Evolutionary conservation across 2,797 vertebrate species (phyloP).

Genomic region (Astyanax mexicanus): DNA sequence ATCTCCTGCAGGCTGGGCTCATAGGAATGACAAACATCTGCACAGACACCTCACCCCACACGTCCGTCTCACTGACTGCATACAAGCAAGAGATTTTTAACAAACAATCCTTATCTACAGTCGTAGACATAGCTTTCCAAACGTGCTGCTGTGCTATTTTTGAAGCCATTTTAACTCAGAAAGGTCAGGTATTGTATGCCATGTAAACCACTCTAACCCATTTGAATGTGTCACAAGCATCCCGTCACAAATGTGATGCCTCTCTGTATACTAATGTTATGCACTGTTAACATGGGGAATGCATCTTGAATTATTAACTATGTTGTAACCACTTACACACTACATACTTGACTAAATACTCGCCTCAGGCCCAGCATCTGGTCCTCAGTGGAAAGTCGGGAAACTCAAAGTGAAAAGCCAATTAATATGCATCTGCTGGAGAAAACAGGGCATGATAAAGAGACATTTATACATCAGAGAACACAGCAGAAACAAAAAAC

Average conservation of each 20-base stretch:
- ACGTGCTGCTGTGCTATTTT: neutral
- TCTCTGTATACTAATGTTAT: constrained; percentile 9
- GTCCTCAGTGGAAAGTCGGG: constrained; percentile 1
- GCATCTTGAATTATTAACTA: constrained; percentile 49
- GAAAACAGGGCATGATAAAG: constrained; percentile 35
- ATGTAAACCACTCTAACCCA: neutral
- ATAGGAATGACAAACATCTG: constrained; percentile 36
- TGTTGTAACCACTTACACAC: constrained; percentile 41
- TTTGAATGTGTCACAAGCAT: neutral
- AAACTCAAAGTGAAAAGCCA: constrained; percentile 34
- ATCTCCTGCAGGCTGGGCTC: neutral
- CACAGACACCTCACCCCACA: neutral
- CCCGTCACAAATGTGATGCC: neutral
- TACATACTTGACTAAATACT: constrained; percentile 41
- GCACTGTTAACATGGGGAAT: constrained; percentile 1
- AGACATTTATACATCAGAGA: constrained; percentile 1
- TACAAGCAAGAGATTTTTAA: neutral
- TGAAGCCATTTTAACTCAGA: neutral
- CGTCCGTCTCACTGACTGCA: neutral
- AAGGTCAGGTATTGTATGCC: neutral
- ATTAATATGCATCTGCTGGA: constrained; percentile 34
- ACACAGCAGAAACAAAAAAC: constrained; percentile 2
- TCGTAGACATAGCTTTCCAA: neutral
- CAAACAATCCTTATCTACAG: neutral
- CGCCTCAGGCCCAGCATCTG: constrained; percentile 48